Percentiles rank a stretch among this genome's conserved stretches.
Evolutionary conservation across 2,113 vertebrate genomes (phyloP).

Genomic region (Dasyurus viverrinus): DNA sequence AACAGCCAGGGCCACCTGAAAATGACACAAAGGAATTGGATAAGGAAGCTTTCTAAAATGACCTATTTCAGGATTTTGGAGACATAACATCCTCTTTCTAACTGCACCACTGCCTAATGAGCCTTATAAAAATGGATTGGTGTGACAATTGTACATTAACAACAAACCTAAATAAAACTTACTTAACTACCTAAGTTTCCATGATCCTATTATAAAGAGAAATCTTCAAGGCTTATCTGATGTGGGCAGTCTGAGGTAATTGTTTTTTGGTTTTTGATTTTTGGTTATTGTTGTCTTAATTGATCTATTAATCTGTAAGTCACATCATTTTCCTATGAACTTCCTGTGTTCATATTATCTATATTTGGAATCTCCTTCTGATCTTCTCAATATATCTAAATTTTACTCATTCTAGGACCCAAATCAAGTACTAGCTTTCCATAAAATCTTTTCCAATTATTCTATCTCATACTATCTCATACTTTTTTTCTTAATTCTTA

Average conservation of each 20-base stretch:
- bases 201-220: background rate
- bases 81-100: background rate
- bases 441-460: background rate
- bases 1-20: background rate
- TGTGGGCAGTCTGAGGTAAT: background rate
- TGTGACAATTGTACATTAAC: background rate
- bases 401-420: background rate
- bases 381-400: background rate
- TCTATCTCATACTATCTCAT: background rate
- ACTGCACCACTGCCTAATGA: background rate
- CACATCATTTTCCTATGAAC: background rate
- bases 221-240: background rate
- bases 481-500: background rate
- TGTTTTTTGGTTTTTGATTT: background rate
- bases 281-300: background rate
- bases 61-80: background rate
- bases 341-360: background rate
- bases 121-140: background rate
- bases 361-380: background rate
- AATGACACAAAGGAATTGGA: background rate
- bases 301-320: background rate
- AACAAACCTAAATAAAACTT: background rate
- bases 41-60: background rate
- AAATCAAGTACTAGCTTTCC: background rate
- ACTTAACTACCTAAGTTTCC: background rate